Evolutionary conservation across 2,113 vertebrate species (phyloP), one percentile per base, ranked within the genome.

Genomic region (Chamaea fasciata): DNA sequence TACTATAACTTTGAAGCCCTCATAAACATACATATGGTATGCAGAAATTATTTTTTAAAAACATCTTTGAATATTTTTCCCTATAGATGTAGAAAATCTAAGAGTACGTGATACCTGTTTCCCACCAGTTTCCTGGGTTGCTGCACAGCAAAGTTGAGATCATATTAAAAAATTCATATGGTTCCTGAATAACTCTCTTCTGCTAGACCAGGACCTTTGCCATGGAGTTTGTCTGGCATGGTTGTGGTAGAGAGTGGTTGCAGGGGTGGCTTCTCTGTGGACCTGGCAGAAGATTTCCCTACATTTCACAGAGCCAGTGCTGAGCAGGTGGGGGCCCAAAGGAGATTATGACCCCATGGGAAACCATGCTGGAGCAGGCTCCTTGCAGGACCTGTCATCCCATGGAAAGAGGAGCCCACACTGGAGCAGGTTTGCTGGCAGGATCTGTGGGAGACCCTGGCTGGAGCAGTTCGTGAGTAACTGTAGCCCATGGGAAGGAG

Each of bases 101-200:
- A 83, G 56, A 11, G 10, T 44, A 23, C 0, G 1, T 9, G 4
- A 60, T 53, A 59, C 11, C 1, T 39, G 4, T 17, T 83, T 14
- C 11, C 6, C 9, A 31, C 14, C 17, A 39, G 5, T 41, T 75
- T 50, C 35, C n/a, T 68, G n/a, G 73, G 44, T 10, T 5, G 18
- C 7, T 67, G 18, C 42, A 33, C 18, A 49, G 10, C 6, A 55
- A 85, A 42, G 6, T 50, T 69, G 60, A 50, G 13, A 37, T 42
- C 7, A 35, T 30, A 28, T 33, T 55, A 57, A 73, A 33, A 83
- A 60, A 39, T 49, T 65, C 10, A 27, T 55, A 28, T 0, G 10
- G 19, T n/a, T 85, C 5, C 18, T 85, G 64, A 55, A 82, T 19
- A 76, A 49, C 75, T 49, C 3, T 71, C 21, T 50, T 77, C 37